These are phyloP conservation scores for Phrynocephalus guinanensis DNA, from an alignment of 2,797 vertebrate species.

Conservation along the genomic window DNA sequence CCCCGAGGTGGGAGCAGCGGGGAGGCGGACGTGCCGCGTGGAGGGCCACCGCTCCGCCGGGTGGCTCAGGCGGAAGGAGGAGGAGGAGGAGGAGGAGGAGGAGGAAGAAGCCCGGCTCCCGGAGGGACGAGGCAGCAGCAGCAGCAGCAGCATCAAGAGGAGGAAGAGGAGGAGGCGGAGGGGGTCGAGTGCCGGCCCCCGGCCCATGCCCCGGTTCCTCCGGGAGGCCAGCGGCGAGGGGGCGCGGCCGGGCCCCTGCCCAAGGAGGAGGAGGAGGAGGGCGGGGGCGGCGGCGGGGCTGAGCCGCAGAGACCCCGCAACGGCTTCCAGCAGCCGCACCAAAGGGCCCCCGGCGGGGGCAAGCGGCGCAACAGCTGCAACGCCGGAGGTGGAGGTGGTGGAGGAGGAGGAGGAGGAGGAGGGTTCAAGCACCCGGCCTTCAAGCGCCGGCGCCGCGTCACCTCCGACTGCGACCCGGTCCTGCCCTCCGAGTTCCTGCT, in stretches of 20 bases:
- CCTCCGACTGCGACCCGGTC: slow-evolving; percentile 87
- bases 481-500: slow-evolving; percentile 89
- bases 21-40: not conserved
- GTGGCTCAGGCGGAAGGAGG: not conserved
- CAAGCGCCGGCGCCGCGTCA: slow-evolving; percentile 84
- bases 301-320: slow-evolving; percentile 73
- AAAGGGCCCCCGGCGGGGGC: slow-evolving; percentile 63
- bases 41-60: slow-evolving; percentile 19
- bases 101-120: no score
- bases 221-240: slow-evolving; percentile 20
- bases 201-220: not conserved
- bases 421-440: slow-evolving; percentile 84
- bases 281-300: not conserved
- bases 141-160: not conserved
- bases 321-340: slow-evolving; percentile 54
- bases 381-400: slow-evolving; percentile 58
- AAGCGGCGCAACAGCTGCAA: slow-evolving; percentile 79
- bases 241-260: slow-evolving; percentile 17
- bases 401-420: slow-evolving; percentile 21
- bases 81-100: not conserved
- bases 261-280: not conserved
- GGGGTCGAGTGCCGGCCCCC: slow-evolving; percentile 46
- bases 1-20: not conserved
- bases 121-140: no score
- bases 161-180: not conserved